phyloP scores from a whole-genome alignment of 2,113 vertebrate genomes.

The Zootoca vivipara region DNA sequence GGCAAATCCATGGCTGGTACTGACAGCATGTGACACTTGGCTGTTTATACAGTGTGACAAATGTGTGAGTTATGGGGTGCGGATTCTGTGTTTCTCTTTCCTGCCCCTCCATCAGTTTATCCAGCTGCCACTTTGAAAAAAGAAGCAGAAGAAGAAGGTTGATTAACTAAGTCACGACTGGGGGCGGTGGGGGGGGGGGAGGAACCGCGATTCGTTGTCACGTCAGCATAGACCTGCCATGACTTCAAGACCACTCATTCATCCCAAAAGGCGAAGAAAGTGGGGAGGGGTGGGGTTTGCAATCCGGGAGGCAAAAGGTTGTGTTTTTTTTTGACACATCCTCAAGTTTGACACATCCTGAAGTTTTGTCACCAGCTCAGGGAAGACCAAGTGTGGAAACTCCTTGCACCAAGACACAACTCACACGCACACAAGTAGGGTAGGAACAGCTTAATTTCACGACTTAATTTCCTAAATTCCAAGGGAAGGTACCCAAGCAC shows the following conservation, averaged over 20 bases:
- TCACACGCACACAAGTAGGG: background rate
- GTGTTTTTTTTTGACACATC: conserved; percentile 42
- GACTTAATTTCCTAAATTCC: background rate
- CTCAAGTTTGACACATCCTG: conserved; percentile 49
- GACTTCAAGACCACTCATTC: conserved; percentile 37
- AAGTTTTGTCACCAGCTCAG: conserved; percentile 53
- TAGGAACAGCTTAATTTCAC: background rate
- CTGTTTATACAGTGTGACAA: background rate
- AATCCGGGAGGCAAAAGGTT: conserved; percentile 49
- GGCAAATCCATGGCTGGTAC: background rate
- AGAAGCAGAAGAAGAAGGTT: no score
- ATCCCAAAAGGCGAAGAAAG: conserved; percentile 39
- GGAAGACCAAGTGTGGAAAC: conserved; percentile 29
- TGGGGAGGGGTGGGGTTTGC: background rate
- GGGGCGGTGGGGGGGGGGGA: background rate
- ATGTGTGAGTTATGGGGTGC: background rate
- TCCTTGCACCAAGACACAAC: background rate
- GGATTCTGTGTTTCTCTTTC: background rate
- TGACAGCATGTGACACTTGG: background rate
- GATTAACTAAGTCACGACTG: background rate
- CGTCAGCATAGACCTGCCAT: background rate
- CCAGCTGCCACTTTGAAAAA: background rate
- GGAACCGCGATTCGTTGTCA: background rate
- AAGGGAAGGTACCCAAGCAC: background rate
- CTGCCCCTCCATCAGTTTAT: background rate